Base-by-base conservation (phyloP, 1,140 invertebrate genomes). In the Drosophila hydei region DNA sequence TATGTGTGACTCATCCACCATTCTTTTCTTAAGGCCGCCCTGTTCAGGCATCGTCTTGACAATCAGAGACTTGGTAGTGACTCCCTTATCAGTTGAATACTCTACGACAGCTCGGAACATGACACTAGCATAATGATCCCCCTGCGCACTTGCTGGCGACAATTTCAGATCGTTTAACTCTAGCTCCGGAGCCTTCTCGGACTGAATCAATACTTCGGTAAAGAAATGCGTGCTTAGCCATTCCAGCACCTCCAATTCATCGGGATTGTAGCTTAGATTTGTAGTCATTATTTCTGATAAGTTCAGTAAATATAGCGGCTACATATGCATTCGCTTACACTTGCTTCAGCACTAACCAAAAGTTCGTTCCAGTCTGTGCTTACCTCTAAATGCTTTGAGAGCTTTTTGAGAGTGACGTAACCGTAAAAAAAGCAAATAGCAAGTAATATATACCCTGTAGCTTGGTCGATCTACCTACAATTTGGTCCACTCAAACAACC, bases 91-190 rank as follows among this genome's bases (percentile, higher is more conserved):
- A 0, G 18, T 27, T 4, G 50, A 52, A n/a, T 55, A 72, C 23
- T 60, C 14, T 3, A 79, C 43, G 0, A 3, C 7, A 3, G 51
- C 64, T 0, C 79, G 67, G 33, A 83, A 83, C 67, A 83, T 77
- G 27, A 83, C 56, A 47, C 79, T 79, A 1, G 70, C 79, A 70
- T 79, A 83, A 8, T 83, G 77, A 79, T 83, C 79, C 5, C 79
- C 79, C 19, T 77, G 69, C 14, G 52, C 50, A 50, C 56, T 72
- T 4, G 79, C 79, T 16, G 72, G 79, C 1, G 69, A 64, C 0
- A 83, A n/a, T 19, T 73, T 67, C 0, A 72, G 27, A 25, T 62
- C 40, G 0, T 5, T 48, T 2, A 83, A 2, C 40, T 48, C 51
- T 11, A 75, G 5, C 55, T 63, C 40, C 7, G 50, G 14, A 8